These are phyloP conservation scores for Malurus elegans DNA, from an alignment of 2,113 vertebrate genomes.

Conservation along the genomic window DNA sequence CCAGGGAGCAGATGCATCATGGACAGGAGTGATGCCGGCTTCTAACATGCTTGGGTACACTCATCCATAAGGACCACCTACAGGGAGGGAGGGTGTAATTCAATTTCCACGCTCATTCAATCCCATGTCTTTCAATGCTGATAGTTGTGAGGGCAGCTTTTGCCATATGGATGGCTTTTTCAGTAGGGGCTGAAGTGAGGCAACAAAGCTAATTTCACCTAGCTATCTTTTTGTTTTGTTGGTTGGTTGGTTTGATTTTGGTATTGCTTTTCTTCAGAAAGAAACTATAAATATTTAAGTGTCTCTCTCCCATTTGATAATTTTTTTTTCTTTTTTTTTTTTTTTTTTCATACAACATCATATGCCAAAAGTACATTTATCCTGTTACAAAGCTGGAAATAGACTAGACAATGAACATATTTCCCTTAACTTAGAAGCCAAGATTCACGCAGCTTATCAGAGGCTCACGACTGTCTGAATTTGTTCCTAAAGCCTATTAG, in stretches of 20 bases:
- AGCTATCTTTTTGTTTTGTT: not conserved
- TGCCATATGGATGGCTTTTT: not conserved
- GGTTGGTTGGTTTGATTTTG: not conserved
- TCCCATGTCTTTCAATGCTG: not conserved
- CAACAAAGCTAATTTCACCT: not conserved
- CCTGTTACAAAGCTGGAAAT: not conserved
- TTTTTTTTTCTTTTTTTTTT: not conserved
- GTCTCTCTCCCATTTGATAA: not conserved
- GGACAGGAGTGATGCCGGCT: not conserved
- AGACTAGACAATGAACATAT: not conserved
- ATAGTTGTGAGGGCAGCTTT: not conserved
- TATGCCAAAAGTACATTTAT: not conserved
- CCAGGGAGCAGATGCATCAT: not conserved
- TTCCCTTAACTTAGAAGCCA: not conserved
- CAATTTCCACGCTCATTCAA: not conserved
- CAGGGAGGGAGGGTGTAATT: not conserved
- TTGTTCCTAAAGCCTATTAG: not conserved
- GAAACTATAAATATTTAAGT: not conserved
- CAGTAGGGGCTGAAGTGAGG: not conserved
- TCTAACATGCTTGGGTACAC: not conserved
- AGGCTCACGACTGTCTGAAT: not conserved
- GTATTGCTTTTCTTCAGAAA: not conserved
- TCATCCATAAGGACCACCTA: not conserved
- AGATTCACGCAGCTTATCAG: not conserved
- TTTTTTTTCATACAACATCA: not conserved